These are phyloP conservation scores for Pangasius macronema DNA, from an alignment of 2,797 vertebrate genomes.

Conservation along the genomic window DNA sequence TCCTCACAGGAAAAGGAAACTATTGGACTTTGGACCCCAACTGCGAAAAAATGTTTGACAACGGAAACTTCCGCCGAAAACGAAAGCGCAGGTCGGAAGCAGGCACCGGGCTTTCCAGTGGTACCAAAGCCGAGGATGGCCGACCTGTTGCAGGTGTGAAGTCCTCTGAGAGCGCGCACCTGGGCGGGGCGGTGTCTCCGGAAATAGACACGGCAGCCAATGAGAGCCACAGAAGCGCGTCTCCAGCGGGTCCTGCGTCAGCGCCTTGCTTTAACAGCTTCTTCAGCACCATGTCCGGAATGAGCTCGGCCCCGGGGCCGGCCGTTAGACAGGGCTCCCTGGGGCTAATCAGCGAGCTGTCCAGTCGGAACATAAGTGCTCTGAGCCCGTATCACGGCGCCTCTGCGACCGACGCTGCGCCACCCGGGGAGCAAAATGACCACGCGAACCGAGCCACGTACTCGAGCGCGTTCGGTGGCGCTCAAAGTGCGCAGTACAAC, in stretches of 20 bases:
- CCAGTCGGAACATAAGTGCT: constrained; percentile 86
- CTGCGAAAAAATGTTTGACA: constrained; percentile 99
- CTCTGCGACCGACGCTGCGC: constrained; percentile 64
- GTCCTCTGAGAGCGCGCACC: constrained; percentile 71
- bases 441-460: constrained; percentile 81
- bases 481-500: constrained; percentile 84
- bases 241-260: constrained; percentile 72
- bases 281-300: constrained; percentile 87
- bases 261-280: constrained; percentile 89
- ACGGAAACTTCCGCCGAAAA: constrained; percentile 95
- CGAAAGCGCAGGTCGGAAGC: constrained; percentile 90
- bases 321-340: constrained; percentile 75
- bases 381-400: constrained; percentile 80
- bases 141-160: constrained; percentile 64
- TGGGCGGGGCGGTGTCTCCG: constrained; percentile 77
- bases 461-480: constrained; percentile 83
- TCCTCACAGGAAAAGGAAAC: constrained; percentile 88
- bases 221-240: constrained; percentile 79
- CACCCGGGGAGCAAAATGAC: constrained; percentile 68
- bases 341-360: constrained; percentile 82
- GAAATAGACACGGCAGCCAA: constrained; percentile 77
- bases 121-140: constrained; percentile 81
- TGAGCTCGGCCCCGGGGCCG: constrained; percentile 67
- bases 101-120: constrained; percentile 50
- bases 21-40: constrained; percentile 99